Evolutionary conservation across 2,888 invertebrate genomes (phyloP).

Genomic region (Proisotoma minuta): DNA sequence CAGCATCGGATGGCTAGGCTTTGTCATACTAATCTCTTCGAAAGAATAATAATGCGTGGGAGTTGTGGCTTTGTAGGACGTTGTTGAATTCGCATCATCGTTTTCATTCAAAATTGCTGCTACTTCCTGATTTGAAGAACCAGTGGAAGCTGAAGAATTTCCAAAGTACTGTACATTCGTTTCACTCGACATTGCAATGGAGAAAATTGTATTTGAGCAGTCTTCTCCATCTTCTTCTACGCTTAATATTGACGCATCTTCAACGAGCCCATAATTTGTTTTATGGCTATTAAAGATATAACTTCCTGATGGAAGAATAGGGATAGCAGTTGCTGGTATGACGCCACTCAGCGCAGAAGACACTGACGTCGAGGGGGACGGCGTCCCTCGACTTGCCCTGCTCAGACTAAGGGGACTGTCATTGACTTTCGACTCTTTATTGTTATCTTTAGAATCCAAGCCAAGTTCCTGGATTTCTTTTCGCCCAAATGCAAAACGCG

Average conservation of each 20-base stretch:
- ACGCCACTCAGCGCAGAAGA: slow-evolving; percentile 40
- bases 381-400: neutral
- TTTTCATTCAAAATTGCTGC: neutral
- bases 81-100: neutral
- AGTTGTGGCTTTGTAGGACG: neutral
- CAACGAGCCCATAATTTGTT: too few species aligned
- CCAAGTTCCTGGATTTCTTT: neutral
- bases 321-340: slow-evolving; percentile 41
- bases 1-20: slow-evolving; percentile 19
- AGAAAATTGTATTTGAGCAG: neutral
- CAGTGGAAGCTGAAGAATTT: neutral
- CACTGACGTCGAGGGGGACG: slow-evolving; percentile 14
- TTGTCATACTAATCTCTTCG: slow-evolving; percentile 34
- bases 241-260: neutral
- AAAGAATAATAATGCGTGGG: slow-evolving; percentile 40
- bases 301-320: slow-evolving; percentile 41
- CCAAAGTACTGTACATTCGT: neutral
- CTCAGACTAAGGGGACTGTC: neutral
- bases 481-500: neutral
- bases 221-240: neutral
- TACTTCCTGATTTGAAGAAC: too few species aligned
- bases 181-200: neutral
- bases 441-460: too few species aligned
- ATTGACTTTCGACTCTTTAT: neutral
- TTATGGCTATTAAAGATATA: too few species aligned